These are phyloP conservation scores for Temnopleurus reevesii DNA, from an alignment of 53 echinoderm and acorn worm genomes.

Conservation along the genomic window DNA sequence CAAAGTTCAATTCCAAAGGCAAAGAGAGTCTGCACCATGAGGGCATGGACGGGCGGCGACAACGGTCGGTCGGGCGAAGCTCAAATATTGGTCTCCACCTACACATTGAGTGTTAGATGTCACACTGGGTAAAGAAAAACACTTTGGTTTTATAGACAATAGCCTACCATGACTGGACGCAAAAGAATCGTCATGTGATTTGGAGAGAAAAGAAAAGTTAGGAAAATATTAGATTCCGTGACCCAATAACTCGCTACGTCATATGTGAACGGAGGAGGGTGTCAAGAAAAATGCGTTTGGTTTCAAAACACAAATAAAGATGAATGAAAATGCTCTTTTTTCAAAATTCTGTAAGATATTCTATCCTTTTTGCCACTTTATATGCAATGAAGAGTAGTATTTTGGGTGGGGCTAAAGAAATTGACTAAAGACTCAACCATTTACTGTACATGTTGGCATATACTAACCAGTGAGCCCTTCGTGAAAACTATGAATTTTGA, in stretches of 20 bases:
- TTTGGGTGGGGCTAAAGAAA: no score
- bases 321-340: not conserved
- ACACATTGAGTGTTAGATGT: not conserved
- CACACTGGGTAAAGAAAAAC: conserved; percentile 18
- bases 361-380: no score
- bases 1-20: conserved; percentile 20
- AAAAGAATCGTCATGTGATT: not conserved
- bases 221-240: not conserved
- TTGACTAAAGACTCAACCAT: no score
- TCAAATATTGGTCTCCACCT: conserved; percentile 37
- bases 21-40: not conserved
- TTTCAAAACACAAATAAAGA: not conserved
- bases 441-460: no score
- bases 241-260: not conserved
- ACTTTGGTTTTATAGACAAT: not conserved
- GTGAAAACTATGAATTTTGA: no score
- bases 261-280: not conserved
- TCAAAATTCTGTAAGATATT: no score
- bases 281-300: not conserved
- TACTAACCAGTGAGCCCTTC: no score
- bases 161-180: conserved; percentile 6
- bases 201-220: not conserved
- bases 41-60: no score
- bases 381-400: no score
- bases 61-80: no score